A percentile compares a stretch with the other conserved stretches of the same genome.
Evolutionary conservation across 2,113 vertebrate genomes (phyloP).

Genomic region (Plotosus lineatus): DNA sequence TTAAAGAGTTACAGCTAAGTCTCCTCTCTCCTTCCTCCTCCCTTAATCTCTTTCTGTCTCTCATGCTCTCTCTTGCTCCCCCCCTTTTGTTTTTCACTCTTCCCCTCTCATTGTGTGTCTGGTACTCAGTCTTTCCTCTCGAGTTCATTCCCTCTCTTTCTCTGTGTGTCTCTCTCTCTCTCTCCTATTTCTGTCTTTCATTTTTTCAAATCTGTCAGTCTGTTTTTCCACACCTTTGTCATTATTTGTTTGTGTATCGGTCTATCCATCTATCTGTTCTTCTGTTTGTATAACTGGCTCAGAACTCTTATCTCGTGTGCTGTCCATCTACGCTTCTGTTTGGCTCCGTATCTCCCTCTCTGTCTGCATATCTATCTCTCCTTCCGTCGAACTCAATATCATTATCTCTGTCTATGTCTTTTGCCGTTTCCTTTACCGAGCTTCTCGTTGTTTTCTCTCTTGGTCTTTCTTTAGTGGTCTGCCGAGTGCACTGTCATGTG

Average conservation of each 20-base stretch:
- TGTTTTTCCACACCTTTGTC: too few relatives aligned
- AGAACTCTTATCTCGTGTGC: neutral
- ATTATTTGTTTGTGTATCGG: too few relatives aligned
- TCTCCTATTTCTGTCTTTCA: neutral
- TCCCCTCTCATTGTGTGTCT: neutral
- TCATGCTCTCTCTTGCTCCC: neutral
- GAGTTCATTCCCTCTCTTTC: neutral
- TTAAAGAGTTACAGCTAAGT: neutral
- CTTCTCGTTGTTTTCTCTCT: too few relatives aligned
- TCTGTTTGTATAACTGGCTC: neutral
- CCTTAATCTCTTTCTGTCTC: neutral
- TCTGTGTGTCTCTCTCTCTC: rapidly evolving
- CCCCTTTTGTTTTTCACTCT: neutral
- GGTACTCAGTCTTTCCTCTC: neutral
- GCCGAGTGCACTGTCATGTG: too few relatives aligned
- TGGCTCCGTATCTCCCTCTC: neutral
- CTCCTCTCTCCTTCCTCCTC: conserved; percentile 16
- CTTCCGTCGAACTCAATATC: neutral
- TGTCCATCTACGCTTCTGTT: rapidly evolving
- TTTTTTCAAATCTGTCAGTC: too few relatives aligned
- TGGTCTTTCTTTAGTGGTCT: too few relatives aligned
- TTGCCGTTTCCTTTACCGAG: too few relatives aligned
- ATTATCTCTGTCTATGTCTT: neutral
- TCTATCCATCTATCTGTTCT: too few relatives aligned
- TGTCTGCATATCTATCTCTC: neutral